Evolutionary conservation across 2,888 invertebrate species (phyloP).

Genomic region (Aporophyla nigra): DNA sequence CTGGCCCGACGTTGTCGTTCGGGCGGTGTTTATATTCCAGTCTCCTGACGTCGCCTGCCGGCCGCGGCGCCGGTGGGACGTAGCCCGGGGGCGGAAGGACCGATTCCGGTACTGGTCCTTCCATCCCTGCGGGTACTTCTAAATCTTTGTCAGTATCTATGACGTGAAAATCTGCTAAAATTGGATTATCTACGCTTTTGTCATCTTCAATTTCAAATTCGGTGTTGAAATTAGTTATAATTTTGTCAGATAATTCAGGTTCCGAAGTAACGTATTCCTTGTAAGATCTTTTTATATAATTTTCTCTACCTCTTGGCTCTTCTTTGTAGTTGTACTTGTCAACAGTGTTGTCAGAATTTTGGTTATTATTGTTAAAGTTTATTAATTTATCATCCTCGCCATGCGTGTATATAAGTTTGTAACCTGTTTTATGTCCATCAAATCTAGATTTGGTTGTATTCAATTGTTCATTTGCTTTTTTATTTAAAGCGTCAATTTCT

Average conservation of each 20-base stretch:
- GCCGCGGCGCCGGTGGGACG: constrained; percentile 37
- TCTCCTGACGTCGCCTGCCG: constrained; percentile 17
- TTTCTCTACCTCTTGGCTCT: constrained; percentile 19
- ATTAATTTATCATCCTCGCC: neutral
- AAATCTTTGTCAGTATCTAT: constrained; percentile 87
- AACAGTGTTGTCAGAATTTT: constrained; percentile 14
- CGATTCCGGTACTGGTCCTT: constrained; percentile 84
- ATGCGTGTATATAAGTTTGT: constrained; percentile 11
- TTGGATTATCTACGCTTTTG: constrained; percentile 75
- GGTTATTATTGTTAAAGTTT: constrained; percentile 6
- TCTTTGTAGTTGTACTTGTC: constrained; percentile 17
- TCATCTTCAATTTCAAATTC: constrained; percentile 4
- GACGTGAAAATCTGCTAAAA: constrained; percentile 81
- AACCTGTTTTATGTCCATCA: neutral
- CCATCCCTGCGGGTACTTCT: constrained; percentile 86
- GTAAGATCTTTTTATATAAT: constrained; percentile 39
- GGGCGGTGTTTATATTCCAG: constrained; percentile 22
- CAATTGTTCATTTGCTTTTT: constrained; percentile 41
- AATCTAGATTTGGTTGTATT: constrained; percentile 29
- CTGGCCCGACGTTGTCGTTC: neutral
- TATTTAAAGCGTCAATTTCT: constrained; percentile 53
- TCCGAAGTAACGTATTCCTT: constrained; percentile 9
- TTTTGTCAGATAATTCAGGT: constrained; percentile 24
- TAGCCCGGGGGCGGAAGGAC: constrained; percentile 82
- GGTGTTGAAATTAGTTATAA: neutral